Conservation (phyloP, 2,888 invertebrate genomes). For the Acleris emargana region DNA sequence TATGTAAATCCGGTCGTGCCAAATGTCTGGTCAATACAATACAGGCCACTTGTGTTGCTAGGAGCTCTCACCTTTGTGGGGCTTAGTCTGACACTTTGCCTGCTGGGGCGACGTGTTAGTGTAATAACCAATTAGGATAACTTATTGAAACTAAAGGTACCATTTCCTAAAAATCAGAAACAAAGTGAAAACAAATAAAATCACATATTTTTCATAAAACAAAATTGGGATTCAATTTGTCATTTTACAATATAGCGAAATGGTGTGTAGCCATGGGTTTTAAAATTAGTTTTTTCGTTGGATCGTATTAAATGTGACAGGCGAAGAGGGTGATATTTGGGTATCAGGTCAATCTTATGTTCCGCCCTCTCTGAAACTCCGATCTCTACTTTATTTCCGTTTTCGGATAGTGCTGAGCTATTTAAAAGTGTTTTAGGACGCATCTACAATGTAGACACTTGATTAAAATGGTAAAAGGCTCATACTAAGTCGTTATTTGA, state of each 20-base stretch:
- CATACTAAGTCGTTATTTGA: too few species aligned
- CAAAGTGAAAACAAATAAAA: background rate
- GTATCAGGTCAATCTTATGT: constrained; percentile 51
- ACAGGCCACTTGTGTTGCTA: background rate
- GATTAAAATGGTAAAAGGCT: too few species aligned
- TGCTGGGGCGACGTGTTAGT: background rate
- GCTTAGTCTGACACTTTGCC: background rate
- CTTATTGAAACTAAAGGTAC: background rate
- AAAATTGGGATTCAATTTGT: background rate
- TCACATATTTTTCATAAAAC: too few species aligned
- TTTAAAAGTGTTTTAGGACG: constrained; percentile 37
- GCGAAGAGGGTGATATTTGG: constrained; percentile 58
- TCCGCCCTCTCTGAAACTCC: constrained; percentile 50
- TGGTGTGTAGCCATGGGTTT: constrained; percentile 15
- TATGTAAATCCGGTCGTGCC: constrained; percentile 14
- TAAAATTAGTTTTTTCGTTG: constrained; percentile 36
- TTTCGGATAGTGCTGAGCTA: constrained; percentile 44
- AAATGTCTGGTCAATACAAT: constrained; percentile 9
- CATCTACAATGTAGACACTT: constrained; percentile 9
- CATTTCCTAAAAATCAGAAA: background rate
- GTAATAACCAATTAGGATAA: background rate
- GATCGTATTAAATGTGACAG: constrained; percentile 53
- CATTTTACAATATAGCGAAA: background rate
- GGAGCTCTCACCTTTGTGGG: constrained; percentile 12
- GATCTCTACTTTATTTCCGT: constrained; percentile 59